Base-by-base conservation (phyloP, 2,113 vertebrate species). In the Pavo muticus region DNA sequence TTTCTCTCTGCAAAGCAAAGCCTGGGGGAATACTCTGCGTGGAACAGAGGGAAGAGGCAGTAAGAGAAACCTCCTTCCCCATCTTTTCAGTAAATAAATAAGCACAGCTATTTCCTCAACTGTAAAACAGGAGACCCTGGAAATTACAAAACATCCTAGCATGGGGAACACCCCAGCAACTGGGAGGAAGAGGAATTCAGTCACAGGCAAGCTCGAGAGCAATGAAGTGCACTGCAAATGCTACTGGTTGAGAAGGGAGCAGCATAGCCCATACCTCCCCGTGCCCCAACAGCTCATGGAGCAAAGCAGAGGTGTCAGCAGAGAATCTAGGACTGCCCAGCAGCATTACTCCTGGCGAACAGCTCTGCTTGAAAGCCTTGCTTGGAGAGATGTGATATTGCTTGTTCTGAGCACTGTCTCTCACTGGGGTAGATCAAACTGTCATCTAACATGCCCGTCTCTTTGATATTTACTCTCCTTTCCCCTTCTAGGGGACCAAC, bases 391-490 rank as follows among this genome's bases (percentile, higher is more conserved):
- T 20, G 30, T 9, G 35, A 21, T 44, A 37, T 35, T 14, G 16
- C 80, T 72, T 80, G 40, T 25, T 81, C 42, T 29, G 20, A 87
- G 56, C 9, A 24, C 15, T 29, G 32, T 50, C 21, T 59, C 60
- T 69, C 17, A 20, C 40, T 47, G 30, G 21, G 37, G 10, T 21
- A 37, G 61, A 57, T 47, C 45, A 82, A 74, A 69, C 37, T 2
- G 0, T 3, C 30, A 78, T 5, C 67, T 45, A 25, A 52, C 13
- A 2, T 1, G 5, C 65, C 27, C 39, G 52, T 13, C 60, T 74
- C 56, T 35, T 47, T 32, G 13, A 10, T 29, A 56, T 23, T 56
- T 57, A 57, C 17, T 11, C 54, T 32, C 61, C 14, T 77, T 68
- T 84, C 11, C 9, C 23, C 14, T 65, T 44, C 37, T 19, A 25